Percentiles rank a stretch among this genome's conserved stretches.
Conservation (phyloP, 2,888 invertebrate species). For the Metacarcinus magister region DNA sequence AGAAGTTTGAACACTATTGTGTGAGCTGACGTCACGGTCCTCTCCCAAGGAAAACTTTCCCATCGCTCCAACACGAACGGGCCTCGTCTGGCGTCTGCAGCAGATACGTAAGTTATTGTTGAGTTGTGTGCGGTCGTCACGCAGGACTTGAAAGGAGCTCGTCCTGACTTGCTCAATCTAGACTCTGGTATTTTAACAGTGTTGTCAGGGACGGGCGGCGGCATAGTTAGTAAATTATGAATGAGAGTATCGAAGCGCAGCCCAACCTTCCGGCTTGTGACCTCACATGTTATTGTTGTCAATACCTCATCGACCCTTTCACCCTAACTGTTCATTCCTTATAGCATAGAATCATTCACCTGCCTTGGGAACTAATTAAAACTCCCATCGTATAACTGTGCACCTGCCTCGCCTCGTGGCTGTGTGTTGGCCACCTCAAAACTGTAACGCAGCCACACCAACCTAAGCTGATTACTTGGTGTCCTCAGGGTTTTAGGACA, state of each 20-base stretch:
- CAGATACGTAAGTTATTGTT: slow-evolving; percentile 3
- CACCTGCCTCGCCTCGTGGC: no score
- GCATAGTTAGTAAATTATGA: neutral
- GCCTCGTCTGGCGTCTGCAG: neutral
- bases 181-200: neutral
- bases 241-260: neutral
- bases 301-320: neutral
- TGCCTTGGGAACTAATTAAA: neutral
- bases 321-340: neutral
- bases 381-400: no score
- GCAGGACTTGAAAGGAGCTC: neutral
- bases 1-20: slow-evolving; percentile 21
- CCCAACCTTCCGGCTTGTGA: slow-evolving; percentile 2
- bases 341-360: neutral
- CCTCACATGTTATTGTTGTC: slow-evolving; percentile 1
- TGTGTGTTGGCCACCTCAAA: no score
- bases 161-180: neutral
- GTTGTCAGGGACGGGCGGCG: neutral
- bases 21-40: neutral
- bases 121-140: neutral
- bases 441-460: no score
- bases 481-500: neutral
- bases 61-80: neutral
- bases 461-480: neutral
- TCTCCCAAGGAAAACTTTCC: neutral